These are phyloP conservation scores for Notarius lentiginosus DNA, from an alignment of 2,113 vertebrate genomes.

Conservation along the genomic window DNA sequence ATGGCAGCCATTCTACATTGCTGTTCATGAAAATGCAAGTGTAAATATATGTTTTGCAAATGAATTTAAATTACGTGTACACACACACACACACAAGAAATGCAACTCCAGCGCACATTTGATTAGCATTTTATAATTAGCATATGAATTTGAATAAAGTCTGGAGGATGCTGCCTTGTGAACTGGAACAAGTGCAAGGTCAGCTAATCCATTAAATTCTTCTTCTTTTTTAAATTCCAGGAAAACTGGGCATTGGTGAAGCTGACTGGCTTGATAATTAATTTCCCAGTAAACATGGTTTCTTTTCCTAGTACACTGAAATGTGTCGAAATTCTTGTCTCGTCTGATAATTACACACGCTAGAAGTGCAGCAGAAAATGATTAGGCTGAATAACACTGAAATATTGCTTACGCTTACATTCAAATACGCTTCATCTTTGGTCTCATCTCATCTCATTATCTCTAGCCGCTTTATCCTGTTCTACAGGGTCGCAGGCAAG, in stretches of 20 bases:
- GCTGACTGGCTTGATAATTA: background rate
- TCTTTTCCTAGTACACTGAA: background rate
- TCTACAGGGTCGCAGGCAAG: too few relatives aligned
- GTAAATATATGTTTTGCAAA: conserved; percentile 3
- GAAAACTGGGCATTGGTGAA: background rate
- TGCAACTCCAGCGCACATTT: background rate
- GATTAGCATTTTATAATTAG: conserved; percentile 6
- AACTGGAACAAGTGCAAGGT: background rate
- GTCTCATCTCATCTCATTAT: too few relatives aligned
- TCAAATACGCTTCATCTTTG: background rate
- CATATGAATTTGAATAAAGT: background rate
- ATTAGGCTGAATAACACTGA: background rate
- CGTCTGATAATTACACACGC: background rate
- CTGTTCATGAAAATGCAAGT: background rate
- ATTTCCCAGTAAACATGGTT: background rate
- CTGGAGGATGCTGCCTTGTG: conserved; percentile 4
- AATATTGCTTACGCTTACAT: background rate
- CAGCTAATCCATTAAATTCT: background rate
- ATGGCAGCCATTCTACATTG: background rate
- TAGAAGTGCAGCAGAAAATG: background rate
- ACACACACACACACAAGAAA: background rate
- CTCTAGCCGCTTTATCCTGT: too few relatives aligned
- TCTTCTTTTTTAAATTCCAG: background rate
- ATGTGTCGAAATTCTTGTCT: background rate
- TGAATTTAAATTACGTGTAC: background rate